Evolutionary conservation across 2,797 vertebrate species (phyloP).

Genomic region (Pseudomugil tenellus): DNA sequence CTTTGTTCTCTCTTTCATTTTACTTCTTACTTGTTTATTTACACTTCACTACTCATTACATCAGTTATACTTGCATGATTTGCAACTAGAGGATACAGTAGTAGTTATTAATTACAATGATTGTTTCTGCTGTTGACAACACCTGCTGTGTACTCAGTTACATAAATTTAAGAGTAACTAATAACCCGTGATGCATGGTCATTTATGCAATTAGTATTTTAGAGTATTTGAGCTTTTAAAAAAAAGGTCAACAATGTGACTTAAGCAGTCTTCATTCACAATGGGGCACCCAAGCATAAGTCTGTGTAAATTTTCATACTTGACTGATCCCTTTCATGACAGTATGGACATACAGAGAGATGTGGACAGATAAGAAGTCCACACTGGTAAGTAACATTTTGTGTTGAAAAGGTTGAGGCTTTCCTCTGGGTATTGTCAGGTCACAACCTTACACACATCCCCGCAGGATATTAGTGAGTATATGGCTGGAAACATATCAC

Average conservation of each 20-base stretch:
- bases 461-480: constrained; percentile 31
- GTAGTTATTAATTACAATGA: not conserved
- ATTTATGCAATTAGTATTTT: constrained; percentile 40
- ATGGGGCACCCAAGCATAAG: constrained; percentile 1
- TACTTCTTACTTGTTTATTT: not conserved
- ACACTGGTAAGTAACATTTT: constrained; percentile 53
- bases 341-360: constrained; percentile 51
- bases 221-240: constrained; percentile 30
- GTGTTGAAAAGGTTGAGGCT: constrained; percentile 61
- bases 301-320: constrained; percentile 50
- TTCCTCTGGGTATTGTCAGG: constrained; percentile 47
- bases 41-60: not conserved
- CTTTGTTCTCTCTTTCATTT: not conserved
- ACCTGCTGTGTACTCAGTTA: constrained; percentile 24
- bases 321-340: constrained; percentile 56
- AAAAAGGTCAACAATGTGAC: constrained; percentile 62
- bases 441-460: constrained; percentile 30
- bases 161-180: constrained; percentile 14
- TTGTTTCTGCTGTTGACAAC: constrained; percentile 13
- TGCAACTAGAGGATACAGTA: not conserved
- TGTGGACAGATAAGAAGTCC: constrained; percentile 52
- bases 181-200: constrained; percentile 1
- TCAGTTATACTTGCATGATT: not conserved
- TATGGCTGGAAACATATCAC: constrained; percentile 22
- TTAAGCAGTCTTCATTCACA: constrained; percentile 17